Evolutionary conservation across 1,140 invertebrate genomes (phyloP), one percentile per base, ranked within the genome.

Genomic region (Hycleus phaleratus): DNA sequence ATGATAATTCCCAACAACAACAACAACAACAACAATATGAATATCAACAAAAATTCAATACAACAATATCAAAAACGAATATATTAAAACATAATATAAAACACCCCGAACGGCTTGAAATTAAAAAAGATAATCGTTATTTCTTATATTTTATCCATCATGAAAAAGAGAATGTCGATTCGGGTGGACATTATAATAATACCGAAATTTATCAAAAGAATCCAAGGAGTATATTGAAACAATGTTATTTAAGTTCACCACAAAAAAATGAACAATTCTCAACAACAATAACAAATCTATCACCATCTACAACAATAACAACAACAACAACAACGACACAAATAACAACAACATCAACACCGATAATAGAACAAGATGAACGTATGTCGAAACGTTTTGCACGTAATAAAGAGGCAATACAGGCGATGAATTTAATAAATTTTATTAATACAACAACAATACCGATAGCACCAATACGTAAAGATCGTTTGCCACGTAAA

Each of bases 391-490:
- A 68, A 54, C 53, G 68, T 24, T 67, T 67, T 61, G 63, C 65
- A 7, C 60, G 62, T 38, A 67, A 66, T 38, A 72, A 68, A 46
- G 68, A 71, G 40, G 65, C 65, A 3, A 59, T 64, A 26, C 63
- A 68, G 50, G 67, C 66, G 3, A 65, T 58, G 53, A 38, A 59
- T 10, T 67, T 72, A 53, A 63, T 68, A 48, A 68, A 72, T 60
- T 71, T 65, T 47, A 67, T 72, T 39, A 66, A 65, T 51, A 66
- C 68, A 53, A 71, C 70, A 0, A 72, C 67, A 12, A 71, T 72
- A 45, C 57, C 65, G 9, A 63, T 67, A 11, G 69, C 68, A 3
- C 70, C 70, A 4, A 54, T 70, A n/a, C 46, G 70, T 9, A 58
- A 68, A 56, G 47, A 56, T 6, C 54, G 70, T 39, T 59, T 69